phyloP scores from a whole-genome alignment of 2,888 invertebrate genomes.

The Periphyllus acericola region DNA sequence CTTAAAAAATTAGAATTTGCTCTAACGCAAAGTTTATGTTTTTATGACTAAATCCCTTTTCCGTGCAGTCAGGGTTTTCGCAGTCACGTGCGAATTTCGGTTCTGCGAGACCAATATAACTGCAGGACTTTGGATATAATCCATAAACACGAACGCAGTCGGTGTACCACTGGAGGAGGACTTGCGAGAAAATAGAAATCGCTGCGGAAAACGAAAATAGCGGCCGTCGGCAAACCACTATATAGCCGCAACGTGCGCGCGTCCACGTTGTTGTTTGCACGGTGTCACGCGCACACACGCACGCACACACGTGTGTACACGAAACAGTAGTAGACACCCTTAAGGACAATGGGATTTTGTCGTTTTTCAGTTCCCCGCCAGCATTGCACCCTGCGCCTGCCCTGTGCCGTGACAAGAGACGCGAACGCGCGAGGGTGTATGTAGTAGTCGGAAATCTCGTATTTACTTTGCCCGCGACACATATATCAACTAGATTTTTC shows the following conservation, averaged over 20 bases:
- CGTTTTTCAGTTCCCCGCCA: constrained; percentile 5
- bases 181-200: neutral
- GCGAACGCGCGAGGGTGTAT: neutral
- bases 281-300: neutral
- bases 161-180: neutral
- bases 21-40: too few relatives aligned
- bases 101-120: too few relatives aligned
- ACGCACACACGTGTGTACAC: neutral
- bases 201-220: neutral
- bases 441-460: constrained; percentile 43
- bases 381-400: neutral
- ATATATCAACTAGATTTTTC: constrained; percentile 61
- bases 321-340: constrained; percentile 36
- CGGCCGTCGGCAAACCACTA: neutral
- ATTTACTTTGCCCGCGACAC: constrained; percentile 50
- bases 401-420: neutral
- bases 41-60: too few relatives aligned
- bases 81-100: too few relatives aligned
- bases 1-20: too few relatives aligned
- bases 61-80: too few relatives aligned
- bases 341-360: constrained; percentile 43
- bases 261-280: neutral
- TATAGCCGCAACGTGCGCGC: too few relatives aligned
- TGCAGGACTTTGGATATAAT: neutral
- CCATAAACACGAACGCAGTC: neutral